Percentiles rank a stretch among this genome's conserved stretches.
These are phyloP conservation scores for Drosophila busckii DNA, from an alignment of 1,140 invertebrate genomes.

Conservation along the genomic window DNA sequence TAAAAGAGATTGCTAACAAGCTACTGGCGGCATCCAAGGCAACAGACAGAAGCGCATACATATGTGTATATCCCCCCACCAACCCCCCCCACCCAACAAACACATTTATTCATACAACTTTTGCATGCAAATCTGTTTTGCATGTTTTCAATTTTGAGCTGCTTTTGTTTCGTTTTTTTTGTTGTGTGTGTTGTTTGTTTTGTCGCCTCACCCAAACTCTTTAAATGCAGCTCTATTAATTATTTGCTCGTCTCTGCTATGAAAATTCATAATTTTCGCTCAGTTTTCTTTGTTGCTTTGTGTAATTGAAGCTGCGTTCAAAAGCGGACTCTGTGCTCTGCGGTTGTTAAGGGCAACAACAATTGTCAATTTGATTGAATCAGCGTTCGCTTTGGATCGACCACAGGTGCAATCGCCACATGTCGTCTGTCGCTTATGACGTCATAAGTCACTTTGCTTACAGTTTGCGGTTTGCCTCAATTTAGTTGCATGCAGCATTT, in stretches of 20 bases:
- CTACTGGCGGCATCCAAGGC: slow-evolving; percentile 65
- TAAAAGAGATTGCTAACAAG: slow-evolving; percentile 51
- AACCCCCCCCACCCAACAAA: not conserved
- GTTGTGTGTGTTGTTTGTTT: slow-evolving; percentile 29
- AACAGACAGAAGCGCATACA: slow-evolving; percentile 38
- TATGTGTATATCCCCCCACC: slow-evolving; percentile 7
- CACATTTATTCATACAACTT: slow-evolving; percentile 34
- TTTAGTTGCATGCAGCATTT: slow-evolving; percentile 65
- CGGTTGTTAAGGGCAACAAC: slow-evolving; percentile 40
- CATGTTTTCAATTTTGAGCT: slow-evolving; percentile 48
- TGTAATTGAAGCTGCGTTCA: slow-evolving; percentile 59
- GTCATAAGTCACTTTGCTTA: slow-evolving; percentile 33
- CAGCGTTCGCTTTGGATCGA: slow-evolving; percentile 5
- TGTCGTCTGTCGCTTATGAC: slow-evolving; percentile 11
- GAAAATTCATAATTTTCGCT: slow-evolving; percentile 57
- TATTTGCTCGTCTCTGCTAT: slow-evolving; percentile 70
- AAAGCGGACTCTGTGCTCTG: slow-evolving; percentile 23
- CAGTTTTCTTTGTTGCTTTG: slow-evolving; percentile 33
- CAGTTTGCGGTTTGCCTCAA: slow-evolving; percentile 55
- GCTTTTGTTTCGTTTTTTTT: slow-evolving; percentile 45
- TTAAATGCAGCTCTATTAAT: slow-evolving; percentile 51
- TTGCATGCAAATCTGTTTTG: slow-evolving; percentile 69
- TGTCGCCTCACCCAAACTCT: slow-evolving; percentile 15
- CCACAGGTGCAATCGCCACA: slow-evolving; percentile 29
- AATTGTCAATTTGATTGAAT: slow-evolving; percentile 13